Percentiles rank a stretch among this genome's conserved stretches.
Evolutionary conservation across 2,888 invertebrate genomes (phyloP).

Genomic region (Epirrita christyi): DNA sequence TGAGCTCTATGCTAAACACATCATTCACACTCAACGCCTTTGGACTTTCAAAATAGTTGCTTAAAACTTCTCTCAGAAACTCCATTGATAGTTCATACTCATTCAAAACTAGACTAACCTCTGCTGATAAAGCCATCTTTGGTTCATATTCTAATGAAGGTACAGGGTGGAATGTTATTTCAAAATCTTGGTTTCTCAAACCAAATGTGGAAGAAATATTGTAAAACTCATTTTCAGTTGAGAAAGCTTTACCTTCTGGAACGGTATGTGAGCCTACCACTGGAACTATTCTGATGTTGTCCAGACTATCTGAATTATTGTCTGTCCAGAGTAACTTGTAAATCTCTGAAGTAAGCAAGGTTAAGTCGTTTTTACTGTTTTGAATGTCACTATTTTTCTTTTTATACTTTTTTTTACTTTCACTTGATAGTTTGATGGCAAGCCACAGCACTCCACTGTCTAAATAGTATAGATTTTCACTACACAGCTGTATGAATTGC

Average conservation of each 20-base stretch:
- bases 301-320: constrained; percentile 44
- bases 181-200: constrained; percentile 50
- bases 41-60: constrained; percentile 88
- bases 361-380: constrained; percentile 57
- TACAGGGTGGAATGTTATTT: constrained; percentile 68
- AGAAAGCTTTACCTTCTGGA: constrained; percentile 54
- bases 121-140: constrained; percentile 71
- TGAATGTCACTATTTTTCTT: constrained; percentile 43
- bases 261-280: constrained; percentile 64
- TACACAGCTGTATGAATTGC: constrained; percentile 67
- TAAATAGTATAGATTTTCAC: constrained; percentile 76
- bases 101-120: constrained; percentile 70
- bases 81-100: constrained; percentile 74
- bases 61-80: constrained; percentile 85
- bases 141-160: constrained; percentile 67
- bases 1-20: constrained; percentile 86
- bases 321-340: constrained; percentile 69
- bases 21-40: constrained; percentile 87
- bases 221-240: constrained; percentile 67
- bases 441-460: constrained; percentile 78
- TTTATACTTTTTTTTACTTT: constrained; percentile 56
- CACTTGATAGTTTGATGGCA: constrained; percentile 60
- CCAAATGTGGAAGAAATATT: constrained; percentile 65
- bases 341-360: constrained; percentile 66
- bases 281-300: constrained; percentile 68